Evolutionary conservation across 1,140 invertebrate genomes (phyloP).

Genomic region (Acyrthosiphon pisum): DNA sequence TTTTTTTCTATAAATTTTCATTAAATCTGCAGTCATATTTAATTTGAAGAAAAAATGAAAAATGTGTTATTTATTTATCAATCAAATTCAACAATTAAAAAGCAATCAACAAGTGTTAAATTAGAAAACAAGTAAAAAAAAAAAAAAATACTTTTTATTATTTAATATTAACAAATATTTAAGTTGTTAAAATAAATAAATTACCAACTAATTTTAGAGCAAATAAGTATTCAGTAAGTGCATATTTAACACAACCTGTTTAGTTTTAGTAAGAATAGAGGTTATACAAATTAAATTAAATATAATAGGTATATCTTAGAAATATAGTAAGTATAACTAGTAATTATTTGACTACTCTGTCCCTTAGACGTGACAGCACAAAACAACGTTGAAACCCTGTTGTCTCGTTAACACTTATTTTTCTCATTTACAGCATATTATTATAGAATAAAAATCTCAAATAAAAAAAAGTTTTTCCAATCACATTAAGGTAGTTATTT

Average conservation of each 20-base stretch:
- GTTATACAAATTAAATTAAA: background rate
- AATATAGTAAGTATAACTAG: too few relatives aligned
- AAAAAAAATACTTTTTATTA: background rate
- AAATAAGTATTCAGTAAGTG: background rate
- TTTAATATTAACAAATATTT: slow-evolving; percentile 13
- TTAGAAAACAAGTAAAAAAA: slow-evolving; percentile 13
- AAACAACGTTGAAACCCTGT: too few relatives aligned
- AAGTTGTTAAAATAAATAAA: background rate
- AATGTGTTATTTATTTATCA: background rate
- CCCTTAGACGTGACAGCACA: too few relatives aligned
- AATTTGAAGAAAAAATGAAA: background rate
- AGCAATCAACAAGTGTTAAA: background rate
- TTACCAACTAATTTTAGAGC: background rate
- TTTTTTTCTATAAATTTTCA: background rate
- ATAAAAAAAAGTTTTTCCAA: too few relatives aligned
- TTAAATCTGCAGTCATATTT: background rate
- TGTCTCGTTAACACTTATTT: too few relatives aligned
- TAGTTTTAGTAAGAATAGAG: background rate
- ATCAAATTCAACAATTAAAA: slow-evolving; percentile 4
- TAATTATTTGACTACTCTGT: too few relatives aligned
- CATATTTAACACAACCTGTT: background rate
- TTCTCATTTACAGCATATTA: too few relatives aligned
- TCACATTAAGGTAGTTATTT: too few relatives aligned
- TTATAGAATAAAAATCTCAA: too few relatives aligned
- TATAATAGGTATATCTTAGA: background rate